Evolutionary conservation across 2,797 vertebrate genomes (phyloP).

Genomic region (Enteromius argenteus): DNA sequence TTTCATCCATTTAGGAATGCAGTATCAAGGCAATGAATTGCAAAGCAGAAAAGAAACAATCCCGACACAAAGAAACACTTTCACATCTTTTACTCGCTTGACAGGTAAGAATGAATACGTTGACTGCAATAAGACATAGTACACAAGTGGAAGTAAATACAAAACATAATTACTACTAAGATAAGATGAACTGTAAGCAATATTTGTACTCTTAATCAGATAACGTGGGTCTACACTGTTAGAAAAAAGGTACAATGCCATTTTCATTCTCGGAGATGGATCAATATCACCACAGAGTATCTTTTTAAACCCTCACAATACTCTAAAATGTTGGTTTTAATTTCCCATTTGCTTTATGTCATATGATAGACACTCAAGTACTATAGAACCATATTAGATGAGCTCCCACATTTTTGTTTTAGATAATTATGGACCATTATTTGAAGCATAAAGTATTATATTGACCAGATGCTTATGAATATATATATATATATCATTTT

Average conservation of each 20-base stretch:
- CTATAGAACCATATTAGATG: too few species aligned
- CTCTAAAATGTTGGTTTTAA: too few species aligned
- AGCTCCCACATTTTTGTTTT: too few species aligned
- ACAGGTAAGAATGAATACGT: slow-evolving; percentile 6
- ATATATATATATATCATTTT: background rate
- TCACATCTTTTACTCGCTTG: slow-evolving; percentile 8
- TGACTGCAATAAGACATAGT: background rate
- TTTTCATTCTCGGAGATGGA: background rate
- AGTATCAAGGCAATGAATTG: background rate
- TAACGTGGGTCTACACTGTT: background rate
- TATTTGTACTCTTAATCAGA: background rate
- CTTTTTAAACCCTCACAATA: too few species aligned
- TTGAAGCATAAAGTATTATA: too few species aligned
- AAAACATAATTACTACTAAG: background rate
- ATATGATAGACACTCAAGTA: too few species aligned
- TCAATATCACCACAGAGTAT: too few species aligned
- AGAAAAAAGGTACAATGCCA: background rate
- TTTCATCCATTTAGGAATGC: slow-evolving; percentile 6
- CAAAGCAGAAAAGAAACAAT: background rate
- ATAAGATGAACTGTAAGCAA: background rate
- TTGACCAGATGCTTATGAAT: background rate
- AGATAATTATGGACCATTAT: too few species aligned
- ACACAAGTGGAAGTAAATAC: background rate
- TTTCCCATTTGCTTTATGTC: too few species aligned
- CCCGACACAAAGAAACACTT: background rate